phyloP scores from a whole-genome alignment of 2,888 invertebrate species.

The Thecophora atra region DNA sequence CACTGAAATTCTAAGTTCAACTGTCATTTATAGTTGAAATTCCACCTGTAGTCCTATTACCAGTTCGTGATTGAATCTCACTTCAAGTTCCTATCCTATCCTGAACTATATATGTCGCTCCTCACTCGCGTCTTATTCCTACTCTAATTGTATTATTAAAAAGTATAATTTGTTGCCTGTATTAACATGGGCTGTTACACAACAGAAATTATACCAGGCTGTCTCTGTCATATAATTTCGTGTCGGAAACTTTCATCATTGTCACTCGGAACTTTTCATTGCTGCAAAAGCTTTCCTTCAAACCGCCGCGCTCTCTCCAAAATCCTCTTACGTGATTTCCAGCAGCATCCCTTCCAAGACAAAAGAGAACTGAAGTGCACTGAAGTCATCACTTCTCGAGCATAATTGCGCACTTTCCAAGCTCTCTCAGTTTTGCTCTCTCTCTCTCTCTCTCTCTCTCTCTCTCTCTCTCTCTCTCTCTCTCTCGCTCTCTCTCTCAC shows the following conservation, averaged over 20 bases:
- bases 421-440: too few species aligned
- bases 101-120: too few species aligned
- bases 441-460: neutral
- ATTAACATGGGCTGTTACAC: neutral
- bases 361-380: neutral
- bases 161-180: too few species aligned
- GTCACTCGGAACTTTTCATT: neutral
- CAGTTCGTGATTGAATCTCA: too few species aligned
- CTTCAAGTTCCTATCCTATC: too few species aligned
- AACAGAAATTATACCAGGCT: neutral
- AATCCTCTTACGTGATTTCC: neutral
- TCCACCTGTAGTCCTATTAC: too few species aligned
- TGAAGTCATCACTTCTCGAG: neutral
- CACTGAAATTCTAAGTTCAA: too few species aligned
- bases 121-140: too few species aligned
- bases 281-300: slow-evolving; percentile 10
- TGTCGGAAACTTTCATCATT: neutral
- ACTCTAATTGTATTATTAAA: too few species aligned
- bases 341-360: slow-evolving; percentile 21
- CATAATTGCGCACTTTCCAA: too few species aligned
- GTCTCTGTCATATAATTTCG: neutral
- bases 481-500: neutral
- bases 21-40: too few species aligned
- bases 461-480: neutral
- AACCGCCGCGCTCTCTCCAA: neutral